Base-by-base conservation (phyloP, 2,888 invertebrate species). In the Macroteleia sp. region DNA sequence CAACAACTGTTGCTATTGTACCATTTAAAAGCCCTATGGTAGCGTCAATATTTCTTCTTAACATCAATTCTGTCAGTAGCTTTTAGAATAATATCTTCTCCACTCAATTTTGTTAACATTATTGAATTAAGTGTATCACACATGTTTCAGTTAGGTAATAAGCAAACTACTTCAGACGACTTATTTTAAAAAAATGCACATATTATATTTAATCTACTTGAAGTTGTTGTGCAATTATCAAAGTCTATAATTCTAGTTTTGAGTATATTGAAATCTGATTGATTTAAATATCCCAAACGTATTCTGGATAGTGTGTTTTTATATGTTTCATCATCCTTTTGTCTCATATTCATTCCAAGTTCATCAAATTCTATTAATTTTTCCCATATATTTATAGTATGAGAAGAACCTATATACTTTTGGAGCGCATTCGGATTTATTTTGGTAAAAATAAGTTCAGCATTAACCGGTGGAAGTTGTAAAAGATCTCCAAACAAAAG, bases 401-500 rank as follows among this genome's bases (percentile, higher is more conserved):
- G 75, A 4, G 84, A 62, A n/a, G 82, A 77, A 12, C 82, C 82
- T 41, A 86, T 34, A 19, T 77, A 80, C 61, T 87, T 85, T 19
- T 80, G 20, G 56, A 73, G n/a, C n/a, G n/a, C 64, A 77, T 83
- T 78, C 25, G 67, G 14, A 48, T 71, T 34, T 6, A 78, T 52
- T 59, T 78, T 73, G 36, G 77, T 62, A 66, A 76, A 83, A 82
- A 19, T 81, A 6, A 85, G 82, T 41, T 81, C 64, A 79, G 84
- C 82, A 44, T 81, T 79, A 9, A 87, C 85, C 2, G 87, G 86
- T 2, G 84, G 86, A 28, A 88, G 82, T 59, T 87, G 87, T 32
- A 88, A 77, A 19, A 87, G 81, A 80, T 89, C 88, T 9, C 87
- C 86, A 52, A 87, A 82, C 1, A 87, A 42, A 54, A 87, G 48